Percentiles rank a stretch among this genome's conserved stretches.
Conservation (phyloP, 2,113 vertebrate genomes). For the Sorex araneus region DNA sequence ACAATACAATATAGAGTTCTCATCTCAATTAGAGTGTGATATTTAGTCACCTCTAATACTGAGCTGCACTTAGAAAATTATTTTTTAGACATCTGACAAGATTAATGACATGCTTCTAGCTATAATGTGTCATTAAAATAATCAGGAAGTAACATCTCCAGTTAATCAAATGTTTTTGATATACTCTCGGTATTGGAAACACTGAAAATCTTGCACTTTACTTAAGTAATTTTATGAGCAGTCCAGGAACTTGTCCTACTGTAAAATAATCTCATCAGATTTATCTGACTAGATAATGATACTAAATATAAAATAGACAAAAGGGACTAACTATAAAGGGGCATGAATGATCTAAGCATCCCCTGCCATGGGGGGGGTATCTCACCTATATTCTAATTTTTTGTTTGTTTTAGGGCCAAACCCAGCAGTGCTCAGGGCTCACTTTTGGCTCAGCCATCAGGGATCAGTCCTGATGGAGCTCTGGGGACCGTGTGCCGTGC, state of each 20-base stretch:
- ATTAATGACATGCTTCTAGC: conserved; percentile 74
- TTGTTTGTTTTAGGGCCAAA: no score
- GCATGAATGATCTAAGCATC: not conserved
- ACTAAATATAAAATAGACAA: not conserved
- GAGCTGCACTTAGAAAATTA: conserved; percentile 64
- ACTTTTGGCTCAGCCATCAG: no score
- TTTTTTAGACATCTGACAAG: conserved; percentile 73
- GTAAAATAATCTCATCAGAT: conserved; percentile 31
- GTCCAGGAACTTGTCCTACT: conserved; percentile 32
- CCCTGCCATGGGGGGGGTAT: no score
- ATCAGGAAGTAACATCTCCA: conserved; percentile 74
- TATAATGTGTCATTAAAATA: conserved; percentile 71
- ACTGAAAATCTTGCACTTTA: conserved; percentile 32
- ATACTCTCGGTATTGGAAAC: conserved; percentile 21
- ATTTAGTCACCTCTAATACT: conserved; percentile 72
- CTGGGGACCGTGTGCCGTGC: not conserved
- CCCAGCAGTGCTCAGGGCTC: no score
- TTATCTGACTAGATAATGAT: not conserved
- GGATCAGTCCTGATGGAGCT: not conserved
- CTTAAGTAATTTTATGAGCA: conserved; percentile 37
- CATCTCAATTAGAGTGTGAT: not conserved
- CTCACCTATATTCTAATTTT: no score
- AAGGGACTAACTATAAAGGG: conserved; percentile 39
- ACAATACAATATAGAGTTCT: conserved; percentile 43
- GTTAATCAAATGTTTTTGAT: conserved; percentile 72